phyloP scores from a whole-genome alignment of 2,888 invertebrate genomes.

The Melieria picta region DNA sequence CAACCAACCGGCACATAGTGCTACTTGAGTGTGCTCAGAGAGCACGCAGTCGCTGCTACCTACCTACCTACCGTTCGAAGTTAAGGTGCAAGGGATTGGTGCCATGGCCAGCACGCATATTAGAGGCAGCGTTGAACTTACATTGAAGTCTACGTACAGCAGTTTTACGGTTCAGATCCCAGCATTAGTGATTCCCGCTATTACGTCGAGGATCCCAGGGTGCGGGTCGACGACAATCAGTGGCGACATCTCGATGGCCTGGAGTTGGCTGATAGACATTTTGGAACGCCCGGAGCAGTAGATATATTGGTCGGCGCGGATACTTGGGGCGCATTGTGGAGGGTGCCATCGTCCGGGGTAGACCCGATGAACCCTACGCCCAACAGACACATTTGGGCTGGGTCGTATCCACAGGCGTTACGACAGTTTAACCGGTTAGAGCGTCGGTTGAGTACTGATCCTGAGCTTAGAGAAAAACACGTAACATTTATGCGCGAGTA shows the following conservation, averaged over 20 bases:
- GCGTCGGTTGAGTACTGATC: conserved; percentile 14
- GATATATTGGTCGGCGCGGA: background rate
- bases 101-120: background rate
- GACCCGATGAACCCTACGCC: background rate
- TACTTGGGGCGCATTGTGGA: background rate
- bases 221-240: background rate
- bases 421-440: conserved; percentile 21
- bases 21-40: too few species aligned
- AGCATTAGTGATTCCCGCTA: conserved; percentile 1
- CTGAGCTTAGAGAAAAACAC: conserved; percentile 16
- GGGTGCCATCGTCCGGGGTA: background rate
- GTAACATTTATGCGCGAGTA: conserved; percentile 30
- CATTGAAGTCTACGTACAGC: background rate
- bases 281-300: background rate
- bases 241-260: conserved; percentile 3
- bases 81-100: background rate
- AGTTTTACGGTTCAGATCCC: background rate
- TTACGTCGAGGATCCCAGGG: conserved; percentile 9
- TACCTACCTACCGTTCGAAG: background rate
- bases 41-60: too few species aligned
- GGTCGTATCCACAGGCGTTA: conserved; percentile 13
- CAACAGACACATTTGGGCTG: background rate
- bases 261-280: background rate
- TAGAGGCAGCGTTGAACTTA: background rate
- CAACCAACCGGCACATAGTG: too few species aligned